Evolutionary conservation across 1,140 invertebrate genomes (phyloP).

Genomic region (Macrosteles quadrilineatus): DNA sequence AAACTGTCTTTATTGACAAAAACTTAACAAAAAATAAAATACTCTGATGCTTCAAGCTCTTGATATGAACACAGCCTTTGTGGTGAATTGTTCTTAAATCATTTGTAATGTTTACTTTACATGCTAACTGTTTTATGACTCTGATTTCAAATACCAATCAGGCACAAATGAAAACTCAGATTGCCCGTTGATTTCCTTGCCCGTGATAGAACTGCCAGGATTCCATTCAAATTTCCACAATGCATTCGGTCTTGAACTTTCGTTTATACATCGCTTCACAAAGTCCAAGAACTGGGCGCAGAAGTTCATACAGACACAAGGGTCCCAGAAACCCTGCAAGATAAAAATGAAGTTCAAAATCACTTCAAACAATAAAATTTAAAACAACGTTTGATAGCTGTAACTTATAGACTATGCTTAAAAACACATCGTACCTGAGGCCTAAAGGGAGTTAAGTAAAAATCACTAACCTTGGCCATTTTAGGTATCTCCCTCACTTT

Average conservation of each 20-base stretch:
- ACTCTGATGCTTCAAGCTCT: too few relatives aligned
- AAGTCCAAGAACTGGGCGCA: slow-evolving; percentile 23
- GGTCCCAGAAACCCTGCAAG: slow-evolving; percentile 21
- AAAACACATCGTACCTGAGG: too few relatives aligned
- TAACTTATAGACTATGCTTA: too few relatives aligned
- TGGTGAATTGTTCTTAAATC: too few relatives aligned
- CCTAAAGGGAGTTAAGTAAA: too few relatives aligned
- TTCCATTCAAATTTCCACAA: slow-evolving; percentile 20
- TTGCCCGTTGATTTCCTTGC: neutral
- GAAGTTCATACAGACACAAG: slow-evolving; percentile 26
- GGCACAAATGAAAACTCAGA: slow-evolving; percentile 1
- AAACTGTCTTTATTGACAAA: too few relatives aligned
- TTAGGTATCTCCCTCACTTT: slow-evolving; percentile 54
- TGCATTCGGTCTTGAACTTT: neutral
- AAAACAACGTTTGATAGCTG: too few relatives aligned
- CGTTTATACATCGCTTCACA: slow-evolving; percentile 9
- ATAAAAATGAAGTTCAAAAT: neutral
- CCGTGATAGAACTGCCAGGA: slow-evolving; percentile 7
- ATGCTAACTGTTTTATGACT: too few relatives aligned
- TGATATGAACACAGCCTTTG: too few relatives aligned
- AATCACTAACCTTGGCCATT: slow-evolving; percentile 55
- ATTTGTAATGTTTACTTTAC: too few relatives aligned
- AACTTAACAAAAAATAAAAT: too few relatives aligned
- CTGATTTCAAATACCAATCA: neutral
- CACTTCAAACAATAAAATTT: too few relatives aligned